Conservation (phyloP, 2,797 vertebrate genomes). For the Oreochromis grahami region DNA sequence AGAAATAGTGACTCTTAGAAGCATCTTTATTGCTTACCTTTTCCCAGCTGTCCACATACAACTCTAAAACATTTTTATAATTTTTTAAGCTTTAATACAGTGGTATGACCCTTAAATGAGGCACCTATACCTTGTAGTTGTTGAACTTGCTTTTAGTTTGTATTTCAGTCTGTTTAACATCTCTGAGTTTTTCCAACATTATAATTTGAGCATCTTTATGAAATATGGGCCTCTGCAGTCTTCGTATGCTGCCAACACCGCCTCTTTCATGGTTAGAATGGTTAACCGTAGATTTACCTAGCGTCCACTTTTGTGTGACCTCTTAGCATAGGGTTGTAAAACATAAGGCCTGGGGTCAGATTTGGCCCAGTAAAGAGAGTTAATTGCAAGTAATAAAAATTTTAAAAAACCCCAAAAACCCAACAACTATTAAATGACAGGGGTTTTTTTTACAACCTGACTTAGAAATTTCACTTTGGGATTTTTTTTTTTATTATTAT, state of each 20-base stretch:
- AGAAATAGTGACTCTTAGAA: not conserved
- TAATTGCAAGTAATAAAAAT: not conserved
- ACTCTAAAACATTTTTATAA: not conserved
- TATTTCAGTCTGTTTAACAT: not conserved
- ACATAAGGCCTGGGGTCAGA: not conserved
- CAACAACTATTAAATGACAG: not conserved
- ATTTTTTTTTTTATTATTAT: not conserved
- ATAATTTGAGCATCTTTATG: not conserved
- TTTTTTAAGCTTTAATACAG: not conserved
- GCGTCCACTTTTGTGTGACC: not conserved
- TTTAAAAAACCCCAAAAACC: not conserved
- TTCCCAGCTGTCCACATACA: not conserved
- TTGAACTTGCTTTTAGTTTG: not conserved
- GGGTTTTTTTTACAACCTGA: rapidly evolving
- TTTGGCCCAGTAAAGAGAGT: not conserved
- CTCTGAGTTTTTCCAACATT: not conserved
- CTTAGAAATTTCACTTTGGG: not conserved
- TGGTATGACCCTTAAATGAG: not conserved
- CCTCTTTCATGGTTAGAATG: not conserved
- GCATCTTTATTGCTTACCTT: not conserved
- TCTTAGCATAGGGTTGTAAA: not conserved
- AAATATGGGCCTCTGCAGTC: not conserved
- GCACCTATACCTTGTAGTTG: not conserved
- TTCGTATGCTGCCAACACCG: not conserved
- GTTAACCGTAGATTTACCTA: not conserved